Conservation (phyloP, 2,888 invertebrate species). For the Drosophila hawaiiensis region DNA sequence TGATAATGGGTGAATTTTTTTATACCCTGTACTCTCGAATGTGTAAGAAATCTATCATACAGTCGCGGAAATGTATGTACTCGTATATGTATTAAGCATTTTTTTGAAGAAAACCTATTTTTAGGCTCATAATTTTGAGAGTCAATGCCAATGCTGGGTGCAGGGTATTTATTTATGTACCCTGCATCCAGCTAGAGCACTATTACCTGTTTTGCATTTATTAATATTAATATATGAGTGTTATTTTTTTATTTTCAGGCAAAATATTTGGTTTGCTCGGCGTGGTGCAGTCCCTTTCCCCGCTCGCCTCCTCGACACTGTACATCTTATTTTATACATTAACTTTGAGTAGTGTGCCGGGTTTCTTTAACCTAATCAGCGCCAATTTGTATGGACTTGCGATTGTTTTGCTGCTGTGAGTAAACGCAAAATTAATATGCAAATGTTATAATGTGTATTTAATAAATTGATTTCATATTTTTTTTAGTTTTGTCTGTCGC, state of each 20-base stretch:
- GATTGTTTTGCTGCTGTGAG: conserved; percentile 71
- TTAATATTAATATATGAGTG: background rate
- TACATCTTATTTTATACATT: conserved; percentile 88
- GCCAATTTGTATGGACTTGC: conserved; percentile 77
- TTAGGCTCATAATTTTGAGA: background rate
- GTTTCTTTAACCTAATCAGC: conserved; percentile 87
- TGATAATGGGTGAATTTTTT: background rate
- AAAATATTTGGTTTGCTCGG: conserved; percentile 89
- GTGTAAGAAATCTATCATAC: background rate
- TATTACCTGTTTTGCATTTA: background rate
- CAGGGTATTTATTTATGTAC: background rate
- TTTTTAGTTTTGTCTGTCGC: conserved; percentile 67
- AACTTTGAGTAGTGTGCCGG: conserved; percentile 87
- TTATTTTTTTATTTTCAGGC: conserved; percentile 81
- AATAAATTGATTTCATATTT: conserved; percentile 1
- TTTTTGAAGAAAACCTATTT: background rate
- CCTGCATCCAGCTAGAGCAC: too few species aligned
- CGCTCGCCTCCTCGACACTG: conserved; percentile 87
- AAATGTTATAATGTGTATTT: conserved; percentile 6
- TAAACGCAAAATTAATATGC: conserved; percentile 16
- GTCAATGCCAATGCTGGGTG: background rate
- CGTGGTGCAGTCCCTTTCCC: conserved; percentile 88
- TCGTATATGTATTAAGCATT: background rate
- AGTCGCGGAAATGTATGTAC: background rate
- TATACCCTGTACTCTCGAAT: background rate